phyloP scores from a whole-genome alignment of 2,113 vertebrate species.

The Ondatra zibethicus region DNA sequence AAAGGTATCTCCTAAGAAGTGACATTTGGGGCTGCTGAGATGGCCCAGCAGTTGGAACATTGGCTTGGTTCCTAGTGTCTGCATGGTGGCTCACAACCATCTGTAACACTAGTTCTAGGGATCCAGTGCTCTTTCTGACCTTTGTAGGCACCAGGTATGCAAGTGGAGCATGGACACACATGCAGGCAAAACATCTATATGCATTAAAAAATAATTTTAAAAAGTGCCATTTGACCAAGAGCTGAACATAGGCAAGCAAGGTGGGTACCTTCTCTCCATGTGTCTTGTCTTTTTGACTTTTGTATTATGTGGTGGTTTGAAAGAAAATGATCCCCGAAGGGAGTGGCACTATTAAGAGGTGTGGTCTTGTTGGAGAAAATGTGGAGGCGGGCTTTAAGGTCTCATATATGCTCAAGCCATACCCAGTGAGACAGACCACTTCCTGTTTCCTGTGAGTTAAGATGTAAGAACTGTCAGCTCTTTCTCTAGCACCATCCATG shows the following conservation, averaged over 20 bases:
- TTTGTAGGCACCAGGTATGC: neutral
- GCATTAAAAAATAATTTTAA: neutral
- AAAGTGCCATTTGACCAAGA: neutral
- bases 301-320: neutral
- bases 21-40: neutral
- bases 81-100: neutral
- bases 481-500: no score
- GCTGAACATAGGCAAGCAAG: neutral
- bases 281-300: neutral
- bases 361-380: neutral
- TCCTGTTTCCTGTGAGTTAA: no score
- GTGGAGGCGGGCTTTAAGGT: neutral
- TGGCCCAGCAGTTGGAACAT: neutral
- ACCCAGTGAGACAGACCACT: no score
- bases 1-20: neutral
- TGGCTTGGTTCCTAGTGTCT: neutral
- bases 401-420: neutral
- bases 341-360: neutral
- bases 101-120: neutral
- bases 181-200: neutral
- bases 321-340: neutral
- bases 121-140: neutral
- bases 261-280: neutral
- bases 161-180: neutral
- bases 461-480: no score